A percentile compares a stretch with the other conserved stretches of the same genome.
Evolutionary conservation across 2,113 vertebrate species (phyloP).

Genomic region (Echinops telfairi): DNA sequence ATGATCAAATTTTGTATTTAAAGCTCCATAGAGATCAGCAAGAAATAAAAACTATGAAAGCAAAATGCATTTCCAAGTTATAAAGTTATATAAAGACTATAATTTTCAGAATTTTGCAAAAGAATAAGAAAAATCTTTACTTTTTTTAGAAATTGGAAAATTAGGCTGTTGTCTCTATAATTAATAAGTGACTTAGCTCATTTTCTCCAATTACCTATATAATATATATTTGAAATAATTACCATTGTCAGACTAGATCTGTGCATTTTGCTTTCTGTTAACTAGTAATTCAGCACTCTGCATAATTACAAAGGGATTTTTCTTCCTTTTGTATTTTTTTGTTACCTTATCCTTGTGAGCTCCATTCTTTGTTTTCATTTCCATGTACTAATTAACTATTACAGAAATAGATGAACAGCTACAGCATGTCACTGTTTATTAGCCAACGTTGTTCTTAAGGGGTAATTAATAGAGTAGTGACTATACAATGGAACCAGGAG

Average conservation of each 20-base stretch:
- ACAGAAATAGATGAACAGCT: neutral
- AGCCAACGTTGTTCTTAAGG: neutral
- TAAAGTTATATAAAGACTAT: conserved; percentile 7
- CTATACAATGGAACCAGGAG: neutral
- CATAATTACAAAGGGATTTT: conserved; percentile 73
- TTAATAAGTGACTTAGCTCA: conserved; percentile 63
- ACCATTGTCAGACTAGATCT: conserved; percentile 58
- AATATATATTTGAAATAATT: conserved; percentile 68
- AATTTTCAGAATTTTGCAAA: conserved; percentile 31
- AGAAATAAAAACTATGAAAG: conserved; percentile 52
- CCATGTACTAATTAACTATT: conserved; percentile 24
- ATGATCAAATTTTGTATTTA: neutral
- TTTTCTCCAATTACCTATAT: conserved; percentile 57
- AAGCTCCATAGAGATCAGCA: neutral
- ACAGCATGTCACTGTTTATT: neutral
- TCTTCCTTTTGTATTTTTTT: conserved; percentile 57
- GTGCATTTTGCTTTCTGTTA: conserved; percentile 49
- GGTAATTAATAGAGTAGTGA: neutral
- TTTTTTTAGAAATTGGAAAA: conserved; percentile 46
- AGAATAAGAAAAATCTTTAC: conserved; percentile 19
- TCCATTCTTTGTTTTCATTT: conserved; percentile 52
- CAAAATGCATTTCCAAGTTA: conserved; percentile 58
- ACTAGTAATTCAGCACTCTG: conserved; percentile 41
- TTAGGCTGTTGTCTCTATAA: conserved; percentile 44
- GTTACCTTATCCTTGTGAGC: conserved; percentile 42